phyloP scores from a whole-genome alignment of 2,797 vertebrate species.

The Pyrocephalus nanus region DNA sequence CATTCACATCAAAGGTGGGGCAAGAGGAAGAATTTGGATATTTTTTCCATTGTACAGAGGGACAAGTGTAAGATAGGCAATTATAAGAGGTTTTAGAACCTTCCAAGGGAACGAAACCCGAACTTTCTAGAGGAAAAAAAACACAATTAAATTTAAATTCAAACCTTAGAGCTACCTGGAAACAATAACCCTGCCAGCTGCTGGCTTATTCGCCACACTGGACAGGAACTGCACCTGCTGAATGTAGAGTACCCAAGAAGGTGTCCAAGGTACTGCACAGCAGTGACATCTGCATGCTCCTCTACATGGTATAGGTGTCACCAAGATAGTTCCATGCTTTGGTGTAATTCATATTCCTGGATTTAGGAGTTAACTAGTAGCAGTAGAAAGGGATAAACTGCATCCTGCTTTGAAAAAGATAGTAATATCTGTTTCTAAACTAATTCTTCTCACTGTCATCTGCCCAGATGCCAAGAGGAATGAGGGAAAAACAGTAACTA shows the following conservation, averaged over 20 bases:
- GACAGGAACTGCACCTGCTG: neutral
- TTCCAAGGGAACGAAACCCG: neutral
- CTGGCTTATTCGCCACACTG: neutral
- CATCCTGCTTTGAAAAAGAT: neutral
- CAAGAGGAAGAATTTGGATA: neutral
- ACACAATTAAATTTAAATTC: neutral
- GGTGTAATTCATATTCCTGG: neutral
- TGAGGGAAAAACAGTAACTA: neutral
- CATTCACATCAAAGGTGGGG: neutral
- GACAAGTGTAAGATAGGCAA: neutral
- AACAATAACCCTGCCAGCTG: neutral
- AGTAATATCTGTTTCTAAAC: neutral
- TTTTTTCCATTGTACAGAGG: neutral
- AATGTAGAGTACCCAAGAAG: neutral
- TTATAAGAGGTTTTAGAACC: neutral
- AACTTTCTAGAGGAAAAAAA: neutral
- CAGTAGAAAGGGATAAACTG: neutral
- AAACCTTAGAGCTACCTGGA: neutral
- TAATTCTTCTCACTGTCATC: neutral
- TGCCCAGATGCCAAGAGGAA: neutral
- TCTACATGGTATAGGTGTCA: accelerated
- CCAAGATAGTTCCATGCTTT: neutral
- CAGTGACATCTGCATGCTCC: neutral
- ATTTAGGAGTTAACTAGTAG: neutral
- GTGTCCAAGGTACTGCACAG: accelerated